Conservation (phyloP, 2,113 vertebrate genomes). For the Dasyprocta punctata region DNA sequence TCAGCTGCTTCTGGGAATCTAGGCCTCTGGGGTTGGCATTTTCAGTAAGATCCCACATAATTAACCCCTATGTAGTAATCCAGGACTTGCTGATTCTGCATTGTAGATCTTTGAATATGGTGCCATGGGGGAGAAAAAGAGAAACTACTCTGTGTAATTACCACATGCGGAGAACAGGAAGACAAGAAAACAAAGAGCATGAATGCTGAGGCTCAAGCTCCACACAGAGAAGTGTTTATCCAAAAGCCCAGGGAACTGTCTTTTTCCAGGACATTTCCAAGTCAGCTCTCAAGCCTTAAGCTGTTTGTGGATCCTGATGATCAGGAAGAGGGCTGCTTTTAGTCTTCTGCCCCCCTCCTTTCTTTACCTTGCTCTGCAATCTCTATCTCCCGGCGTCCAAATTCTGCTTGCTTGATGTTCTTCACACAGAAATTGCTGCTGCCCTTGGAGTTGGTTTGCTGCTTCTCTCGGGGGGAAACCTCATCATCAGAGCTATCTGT, state of each 20-base stretch:
- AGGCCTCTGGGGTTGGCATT: not conserved
- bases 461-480: constrained; percentile 94
- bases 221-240: not conserved
- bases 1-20: constrained; percentile 32
- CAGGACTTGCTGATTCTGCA: constrained; percentile 35
- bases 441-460: constrained; percentile 95
- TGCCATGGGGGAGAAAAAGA: constrained; percentile 14
- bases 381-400: constrained; percentile 96
- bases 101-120: not conserved
- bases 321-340: not conserved
- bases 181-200: constrained; percentile 12
- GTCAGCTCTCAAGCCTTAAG: not conserved
- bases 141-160: constrained; percentile 50
- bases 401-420: constrained; percentile 97
- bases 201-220: not conserved
- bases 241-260: not conserved
- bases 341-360: not conserved
- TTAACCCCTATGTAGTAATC: not conserved
- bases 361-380: constrained; percentile 95
- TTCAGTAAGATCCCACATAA: constrained; percentile 27
- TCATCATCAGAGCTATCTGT: constrained; percentile 98
- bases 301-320: not conserved
- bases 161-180: constrained; percentile 37
- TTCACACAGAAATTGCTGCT: constrained; percentile 97
- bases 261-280: not conserved